phyloP scores from a whole-genome alignment of 2,113 vertebrate species.

The Seriola quinqueradiata region DNA sequence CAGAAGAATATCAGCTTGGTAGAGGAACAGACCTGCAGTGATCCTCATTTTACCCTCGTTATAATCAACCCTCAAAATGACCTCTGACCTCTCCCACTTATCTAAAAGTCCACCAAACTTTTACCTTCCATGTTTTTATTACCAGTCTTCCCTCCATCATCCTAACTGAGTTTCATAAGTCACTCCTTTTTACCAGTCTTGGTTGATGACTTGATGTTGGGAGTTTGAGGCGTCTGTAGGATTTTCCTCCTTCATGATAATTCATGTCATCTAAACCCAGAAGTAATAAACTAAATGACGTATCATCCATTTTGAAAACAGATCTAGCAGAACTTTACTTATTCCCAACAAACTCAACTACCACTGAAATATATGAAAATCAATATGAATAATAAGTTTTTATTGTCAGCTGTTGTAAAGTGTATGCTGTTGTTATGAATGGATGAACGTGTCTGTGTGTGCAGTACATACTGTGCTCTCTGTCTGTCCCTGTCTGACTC shows the following conservation, averaged over 20 bases:
- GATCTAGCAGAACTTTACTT: background rate
- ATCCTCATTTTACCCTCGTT: background rate
- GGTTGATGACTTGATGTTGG: background rate
- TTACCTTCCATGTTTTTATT: background rate
- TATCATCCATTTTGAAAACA: slow-evolving; percentile 9
- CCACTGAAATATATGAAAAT: background rate
- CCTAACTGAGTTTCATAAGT: slow-evolving; percentile 39
- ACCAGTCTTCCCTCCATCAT: slow-evolving; percentile 28
- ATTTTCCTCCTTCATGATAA: background rate
- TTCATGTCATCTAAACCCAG: slow-evolving; percentile 24
- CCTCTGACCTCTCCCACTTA: slow-evolving; percentile 16
- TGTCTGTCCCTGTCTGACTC: slow-evolving; percentile 47
- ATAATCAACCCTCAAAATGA: background rate
- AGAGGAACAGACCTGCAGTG: slow-evolving; percentile 70
- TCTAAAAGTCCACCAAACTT: background rate
- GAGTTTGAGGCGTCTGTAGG: slow-evolving; percentile 8
- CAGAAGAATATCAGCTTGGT: slow-evolving; percentile 99
- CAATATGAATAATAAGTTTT: background rate
- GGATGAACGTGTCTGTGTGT: slow-evolving; percentile 33
- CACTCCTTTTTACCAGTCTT: background rate
- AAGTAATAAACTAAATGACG: slow-evolving; percentile 35
- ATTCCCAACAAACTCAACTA: background rate
- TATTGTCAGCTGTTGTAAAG: background rate
- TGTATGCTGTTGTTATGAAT: slow-evolving; percentile 19
- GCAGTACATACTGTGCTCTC: background rate